phyloP scores from a whole-genome alignment of 2,888 invertebrate species.

The Sympetrum striolatum region DNA sequence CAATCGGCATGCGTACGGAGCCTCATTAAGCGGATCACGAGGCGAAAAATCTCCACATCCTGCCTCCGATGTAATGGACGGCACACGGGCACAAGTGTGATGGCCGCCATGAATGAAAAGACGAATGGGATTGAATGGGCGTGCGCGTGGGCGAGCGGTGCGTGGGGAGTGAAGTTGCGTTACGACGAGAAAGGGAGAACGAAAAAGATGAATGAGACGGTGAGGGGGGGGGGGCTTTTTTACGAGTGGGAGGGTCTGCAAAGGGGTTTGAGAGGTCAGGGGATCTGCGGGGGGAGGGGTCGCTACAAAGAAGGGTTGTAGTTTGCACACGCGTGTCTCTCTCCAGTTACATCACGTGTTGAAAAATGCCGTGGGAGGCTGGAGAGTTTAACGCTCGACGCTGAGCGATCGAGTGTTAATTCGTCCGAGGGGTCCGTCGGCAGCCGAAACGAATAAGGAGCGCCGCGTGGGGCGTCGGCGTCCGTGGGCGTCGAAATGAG shows the following conservation, averaged over 20 bases:
- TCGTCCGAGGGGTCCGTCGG: neutral
- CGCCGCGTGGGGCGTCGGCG: neutral
- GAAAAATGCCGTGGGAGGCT: neutral
- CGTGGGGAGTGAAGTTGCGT: neutral
- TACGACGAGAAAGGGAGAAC: neutral
- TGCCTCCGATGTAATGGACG: neutral
- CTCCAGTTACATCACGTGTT: neutral
- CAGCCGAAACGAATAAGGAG: neutral
- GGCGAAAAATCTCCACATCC: neutral
- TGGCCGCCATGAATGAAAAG: conserved; percentile 30
- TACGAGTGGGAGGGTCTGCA: neutral
- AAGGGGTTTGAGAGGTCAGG: no score
- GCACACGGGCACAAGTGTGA: no score
- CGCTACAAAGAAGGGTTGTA: neutral
- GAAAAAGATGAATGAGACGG: neutral
- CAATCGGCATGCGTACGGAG: neutral
- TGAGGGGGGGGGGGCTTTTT: neutral
- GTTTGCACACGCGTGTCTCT: neutral
- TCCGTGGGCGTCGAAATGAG: neutral
- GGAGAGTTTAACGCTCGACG: neutral
- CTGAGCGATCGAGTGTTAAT: conserved; percentile 14
- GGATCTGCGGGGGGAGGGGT: neutral
- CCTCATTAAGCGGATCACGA: neutral
- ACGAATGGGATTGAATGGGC: conserved; percentile 12
- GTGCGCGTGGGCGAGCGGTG: neutral